Percentiles rank a stretch among this genome's conserved stretches.
Conservation (phyloP, 2,113 vertebrate species). For the Pleuronectes platessa region DNA sequence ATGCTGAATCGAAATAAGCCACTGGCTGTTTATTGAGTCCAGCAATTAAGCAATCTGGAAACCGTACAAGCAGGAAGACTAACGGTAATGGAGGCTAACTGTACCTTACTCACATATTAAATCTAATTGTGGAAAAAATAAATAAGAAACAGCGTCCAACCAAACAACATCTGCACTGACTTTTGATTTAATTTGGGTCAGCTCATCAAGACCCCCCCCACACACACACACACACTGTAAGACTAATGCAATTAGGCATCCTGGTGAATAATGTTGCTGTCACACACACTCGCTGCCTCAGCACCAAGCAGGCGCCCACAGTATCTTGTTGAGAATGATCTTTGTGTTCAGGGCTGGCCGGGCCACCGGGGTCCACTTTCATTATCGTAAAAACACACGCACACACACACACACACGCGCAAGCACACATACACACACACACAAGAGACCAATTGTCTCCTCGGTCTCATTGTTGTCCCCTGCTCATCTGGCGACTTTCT, state of each 20-base stretch:
- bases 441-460: slow-evolving; percentile 72
- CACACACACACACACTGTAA: slow-evolving; percentile 7
- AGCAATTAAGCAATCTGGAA: not conserved
- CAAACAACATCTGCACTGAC: slow-evolving; percentile 13
- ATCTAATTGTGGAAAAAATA: not conserved
- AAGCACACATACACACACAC: slow-evolving; percentile 11
- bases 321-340: slow-evolving; percentile 70
- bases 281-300: slow-evolving; percentile 77
- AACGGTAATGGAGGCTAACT: not conserved
- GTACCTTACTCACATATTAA: not conserved
- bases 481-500: slow-evolving; percentile 59
- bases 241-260: slow-evolving; percentile 73
- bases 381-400: slow-evolving; percentile 62
- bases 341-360: slow-evolving; percentile 65
- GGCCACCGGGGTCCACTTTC: slow-evolving; percentile 58
- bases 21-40: not conserved
- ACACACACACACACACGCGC: slow-evolving; percentile 49
- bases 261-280: slow-evolving; percentile 79
- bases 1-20: not conserved
- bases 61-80: not conserved
- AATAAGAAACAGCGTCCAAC: not conserved
- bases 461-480: slow-evolving; percentile 35
- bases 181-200: slow-evolving; percentile 24
- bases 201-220: slow-evolving; percentile 19
- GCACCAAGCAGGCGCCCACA: slow-evolving; percentile 71